Base-by-base conservation (phyloP, 2,888 invertebrate species). In the Synanthedon formicaeformis region DNA sequence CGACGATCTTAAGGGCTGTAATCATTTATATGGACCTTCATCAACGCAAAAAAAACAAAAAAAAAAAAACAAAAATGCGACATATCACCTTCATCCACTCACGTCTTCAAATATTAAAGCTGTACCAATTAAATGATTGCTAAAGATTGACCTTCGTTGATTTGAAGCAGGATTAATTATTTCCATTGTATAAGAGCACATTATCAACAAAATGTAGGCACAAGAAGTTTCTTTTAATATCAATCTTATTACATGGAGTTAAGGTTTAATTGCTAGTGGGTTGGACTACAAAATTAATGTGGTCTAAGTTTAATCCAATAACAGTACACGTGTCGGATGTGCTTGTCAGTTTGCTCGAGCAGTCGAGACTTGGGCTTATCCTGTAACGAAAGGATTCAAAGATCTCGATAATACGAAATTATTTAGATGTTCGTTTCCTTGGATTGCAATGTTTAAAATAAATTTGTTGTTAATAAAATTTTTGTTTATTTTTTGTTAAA, bases 161-260 rank as follows among this genome's bases (percentile, higher is more conserved):
- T 64, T 69, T 70, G 69, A 71, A 66, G 67, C 58, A 60, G 71
- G 67, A 78, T 78, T 79, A 78, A 79, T 80, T 79, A 75, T 74
- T 69, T 68, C 73, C 70, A 75, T 79, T 78, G 78, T 79, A 63
- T 64, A 65, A 64, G 60, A 62, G 66, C 60, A 65, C 58, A 59
- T 50, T 55, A 48, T 51, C 40, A 58, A 62, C 50, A 60, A 16
- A 14, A 51, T 52, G 34, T 34, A 45, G 53, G 56, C 34, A 41
- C 4, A 10, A 16, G 14, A 11, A 0, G 3, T 13, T 45, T 45
- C 5, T 45, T 2, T 45, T 45, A 52, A 34, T 16, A 5, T 52
- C 18, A 51, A 8, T n/a, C 18, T 41, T 52, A 54, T 3, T 4
- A 0, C n/a, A 0, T 34, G 34, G 6, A 23, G 10, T 11, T 50